phyloP scores from a whole-genome alignment of 2,797 vertebrate species.

The Platalea minor region DNA sequence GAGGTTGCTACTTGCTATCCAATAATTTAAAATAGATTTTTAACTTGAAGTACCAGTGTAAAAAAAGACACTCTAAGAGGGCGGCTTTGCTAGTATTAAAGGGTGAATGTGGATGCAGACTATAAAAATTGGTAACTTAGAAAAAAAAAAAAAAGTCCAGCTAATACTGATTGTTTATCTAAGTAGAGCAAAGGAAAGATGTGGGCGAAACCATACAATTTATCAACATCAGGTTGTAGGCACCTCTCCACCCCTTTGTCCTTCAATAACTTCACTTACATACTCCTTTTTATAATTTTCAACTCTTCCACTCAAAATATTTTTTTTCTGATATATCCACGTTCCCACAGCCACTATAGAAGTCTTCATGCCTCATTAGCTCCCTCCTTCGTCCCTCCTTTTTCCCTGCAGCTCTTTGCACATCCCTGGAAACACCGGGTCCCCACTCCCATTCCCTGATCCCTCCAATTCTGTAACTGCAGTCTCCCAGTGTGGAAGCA shows the following conservation, averaged over 20 bases:
- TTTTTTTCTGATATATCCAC: neutral
- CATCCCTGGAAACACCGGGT: neutral
- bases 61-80: conserved; percentile 28
- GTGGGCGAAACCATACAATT: neutral
- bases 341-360: neutral
- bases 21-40: conserved; percentile 53
- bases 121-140: neutral
- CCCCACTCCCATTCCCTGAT: neutral
- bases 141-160: neutral
- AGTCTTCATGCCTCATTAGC: neutral
- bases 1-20: conserved; percentile 56
- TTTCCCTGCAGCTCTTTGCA: rapidly evolving
- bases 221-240: neutral
- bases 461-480: neutral
- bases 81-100: conserved; percentile 3
- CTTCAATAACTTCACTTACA: neutral
- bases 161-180: conserved; percentile 10
- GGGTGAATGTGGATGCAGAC: neutral
- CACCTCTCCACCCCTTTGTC: neutral
- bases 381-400: neutral
- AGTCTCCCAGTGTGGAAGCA: rapidly evolving
- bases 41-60: conserved; percentile 15
- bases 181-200: neutral
- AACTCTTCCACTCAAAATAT: neutral
- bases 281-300: neutral